Evolutionary conservation across 2,113 vertebrate species (phyloP).

Genomic region (Lepus europaeus): DNA sequence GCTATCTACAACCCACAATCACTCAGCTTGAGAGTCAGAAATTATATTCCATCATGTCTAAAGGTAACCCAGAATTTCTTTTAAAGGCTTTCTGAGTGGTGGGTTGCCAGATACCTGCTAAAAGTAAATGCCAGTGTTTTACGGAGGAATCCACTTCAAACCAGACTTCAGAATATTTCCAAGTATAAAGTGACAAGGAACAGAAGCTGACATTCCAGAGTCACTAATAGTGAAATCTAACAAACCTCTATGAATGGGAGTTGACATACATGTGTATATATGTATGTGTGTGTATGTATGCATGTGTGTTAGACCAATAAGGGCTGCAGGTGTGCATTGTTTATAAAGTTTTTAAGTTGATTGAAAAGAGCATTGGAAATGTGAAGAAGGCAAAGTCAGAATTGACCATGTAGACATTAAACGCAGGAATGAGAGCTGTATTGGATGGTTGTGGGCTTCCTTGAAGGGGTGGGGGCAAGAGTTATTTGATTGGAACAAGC

Average conservation of each 20-base stretch:
- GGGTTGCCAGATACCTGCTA: background rate
- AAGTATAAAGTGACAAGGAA: background rate
- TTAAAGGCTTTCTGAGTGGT: background rate
- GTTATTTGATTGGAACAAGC: background rate
- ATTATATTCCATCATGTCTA: background rate
- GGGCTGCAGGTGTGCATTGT: background rate
- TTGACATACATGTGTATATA: background rate
- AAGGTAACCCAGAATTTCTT: background rate
- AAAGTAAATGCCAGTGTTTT: background rate
- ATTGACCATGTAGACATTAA: background rate
- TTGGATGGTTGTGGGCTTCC: background rate
- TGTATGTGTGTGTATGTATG: too few species aligned
- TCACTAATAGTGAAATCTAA: background rate
- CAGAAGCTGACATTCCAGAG: background rate
- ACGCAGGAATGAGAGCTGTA: background rate
- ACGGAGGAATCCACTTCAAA: background rate
- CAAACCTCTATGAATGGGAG: background rate
- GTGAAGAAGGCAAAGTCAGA: background rate
- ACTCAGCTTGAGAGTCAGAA: background rate
- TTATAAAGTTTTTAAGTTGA: slow-evolving; percentile 3
- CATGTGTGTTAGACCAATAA: background rate
- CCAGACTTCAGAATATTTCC: background rate
- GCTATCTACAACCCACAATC: background rate
- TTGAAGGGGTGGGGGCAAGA: background rate
- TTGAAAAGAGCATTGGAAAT: background rate